Base-by-base conservation (phyloP, 2,797 vertebrate genomes). In the Smutsia temminckii region DNA sequence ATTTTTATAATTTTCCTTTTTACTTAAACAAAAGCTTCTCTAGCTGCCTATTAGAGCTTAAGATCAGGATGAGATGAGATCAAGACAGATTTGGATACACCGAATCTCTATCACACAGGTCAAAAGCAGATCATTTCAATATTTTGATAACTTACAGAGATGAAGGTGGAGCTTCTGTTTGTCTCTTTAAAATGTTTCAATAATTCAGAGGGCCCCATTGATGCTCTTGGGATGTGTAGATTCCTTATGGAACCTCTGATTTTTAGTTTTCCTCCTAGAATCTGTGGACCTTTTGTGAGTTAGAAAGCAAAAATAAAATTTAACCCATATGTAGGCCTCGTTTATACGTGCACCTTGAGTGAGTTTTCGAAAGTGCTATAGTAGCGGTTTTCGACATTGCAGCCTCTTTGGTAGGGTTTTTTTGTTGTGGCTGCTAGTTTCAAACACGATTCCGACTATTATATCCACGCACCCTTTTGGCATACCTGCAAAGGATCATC, bases 241-340 rank as follows among this genome's bases (percentile, higher is more conserved):
- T 51, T 46, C 27, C 34, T 29, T 57, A 9, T 64, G 12, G 3
- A 18, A 18, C n/a, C 32, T 88, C 32, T 12, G 13, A 27, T 79
- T 87, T 92, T 42, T 57, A n/a, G 16, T 71, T 55, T 85, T 55
- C 13, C 23, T 89, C 25, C 20, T 17, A 66, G 55, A 69, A 55
- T 40, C 51, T 53, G 1, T n/a, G 42, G n/a, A 40, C 4, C 3
- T 79, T 93, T 49, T 16, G 12, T 68, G 34, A 79, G n/a, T 17
- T 88, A 72, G 40, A 91, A 80, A 68, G 13, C 32, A 37, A 85
- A 85, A 78, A 29, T 32, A 68, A 94, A 90, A 88, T 55, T 63
- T 3, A 42, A 25, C 12, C 18, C 8, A 14, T 23, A 68, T 1
- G 5, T 23, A 79, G 42, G 5, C 10, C 83, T 75, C 16, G 32